Conservation (phyloP, 2,888 invertebrate genomes). For the Philhelius pedissequus region DNA sequence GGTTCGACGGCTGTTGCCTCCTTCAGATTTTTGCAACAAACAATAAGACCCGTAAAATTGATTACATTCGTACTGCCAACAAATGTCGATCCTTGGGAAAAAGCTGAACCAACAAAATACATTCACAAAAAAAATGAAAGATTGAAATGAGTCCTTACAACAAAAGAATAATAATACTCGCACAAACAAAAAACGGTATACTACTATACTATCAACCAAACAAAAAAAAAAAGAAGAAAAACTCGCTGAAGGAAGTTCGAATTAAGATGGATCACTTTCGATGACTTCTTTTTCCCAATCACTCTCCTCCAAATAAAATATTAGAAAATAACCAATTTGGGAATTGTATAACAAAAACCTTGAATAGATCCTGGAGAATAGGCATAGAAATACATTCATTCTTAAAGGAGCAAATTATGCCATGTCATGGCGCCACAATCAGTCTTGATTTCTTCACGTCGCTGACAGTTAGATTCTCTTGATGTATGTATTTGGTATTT, state of each 20-base stretch:
- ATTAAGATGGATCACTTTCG: slow-evolving; percentile 77
- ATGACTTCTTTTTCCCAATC: slow-evolving; percentile 72
- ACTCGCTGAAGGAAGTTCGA: slow-evolving; percentile 50
- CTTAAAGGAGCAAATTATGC: slow-evolving; percentile 40
- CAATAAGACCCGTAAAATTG: slow-evolving; percentile 59
- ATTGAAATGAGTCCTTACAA: slow-evolving; percentile 56
- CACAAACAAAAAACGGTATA: neutral
- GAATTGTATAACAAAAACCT: slow-evolving; percentile 52
- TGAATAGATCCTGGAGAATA: slow-evolving; percentile 62
- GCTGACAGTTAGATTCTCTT: slow-evolving; percentile 65
- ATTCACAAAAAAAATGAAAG: neutral
- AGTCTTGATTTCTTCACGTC: slow-evolving; percentile 67
- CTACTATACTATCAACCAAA: neutral
- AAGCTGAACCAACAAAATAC: slow-evolving; percentile 40
- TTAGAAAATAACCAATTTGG: slow-evolving; percentile 61
- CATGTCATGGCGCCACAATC: slow-evolving; percentile 68
- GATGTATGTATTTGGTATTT: slow-evolving; percentile 5
- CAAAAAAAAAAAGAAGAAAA: slow-evolving; percentile 1
- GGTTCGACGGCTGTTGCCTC: slow-evolving; percentile 47
- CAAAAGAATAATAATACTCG: slow-evolving; percentile 2
- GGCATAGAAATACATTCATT: slow-evolving; percentile 6
- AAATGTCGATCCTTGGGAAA: slow-evolving; percentile 55
- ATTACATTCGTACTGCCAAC: slow-evolving; percentile 61
- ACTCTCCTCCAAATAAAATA: slow-evolving; percentile 16
- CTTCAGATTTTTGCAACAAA: slow-evolving; percentile 56